phyloP scores from a whole-genome alignment of 2,113 vertebrate species.

The Syngnathus scovelli region DNA sequence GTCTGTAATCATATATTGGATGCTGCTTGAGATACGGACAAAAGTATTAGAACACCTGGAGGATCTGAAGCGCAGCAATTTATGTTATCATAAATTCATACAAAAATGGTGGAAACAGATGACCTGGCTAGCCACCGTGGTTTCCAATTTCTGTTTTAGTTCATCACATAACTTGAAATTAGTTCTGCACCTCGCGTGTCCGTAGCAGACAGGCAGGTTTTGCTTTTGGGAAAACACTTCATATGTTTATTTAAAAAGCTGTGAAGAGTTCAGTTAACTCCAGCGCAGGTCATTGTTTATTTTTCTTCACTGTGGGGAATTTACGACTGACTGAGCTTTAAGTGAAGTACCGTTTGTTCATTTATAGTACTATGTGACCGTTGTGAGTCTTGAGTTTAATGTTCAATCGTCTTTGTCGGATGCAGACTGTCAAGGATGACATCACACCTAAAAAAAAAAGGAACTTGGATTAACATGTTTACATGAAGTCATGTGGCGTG shows the following conservation, averaged over 20 bases:
- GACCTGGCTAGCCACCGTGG: neutral
- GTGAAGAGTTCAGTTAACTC: neutral
- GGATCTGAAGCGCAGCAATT: too few relatives aligned
- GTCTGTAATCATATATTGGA: neutral
- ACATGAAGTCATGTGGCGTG: constrained; percentile 11
- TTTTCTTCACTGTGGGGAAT: neutral
- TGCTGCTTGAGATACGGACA: neutral
- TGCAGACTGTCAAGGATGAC: constrained; percentile 2
- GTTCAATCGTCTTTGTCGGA: neutral
- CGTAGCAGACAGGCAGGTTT: neutral
- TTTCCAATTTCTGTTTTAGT: neutral
- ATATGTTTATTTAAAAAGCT: constrained; percentile 33
- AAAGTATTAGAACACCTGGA: neutral
- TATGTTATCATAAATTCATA: too few relatives aligned
- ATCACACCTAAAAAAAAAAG: constrained; percentile 10
- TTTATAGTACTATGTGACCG: neutral
- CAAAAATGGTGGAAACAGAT: too few relatives aligned
- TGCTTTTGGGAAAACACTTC: constrained; percentile 37
- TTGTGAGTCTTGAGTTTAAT: neutral
- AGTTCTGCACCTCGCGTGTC: neutral
- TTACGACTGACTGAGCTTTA: neutral
- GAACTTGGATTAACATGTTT: constrained; percentile 19
- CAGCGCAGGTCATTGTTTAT: constrained; percentile 12
- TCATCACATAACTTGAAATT: neutral
- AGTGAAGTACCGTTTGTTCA: neutral